Percentiles rank a stretch among this genome's conserved stretches.
phyloP scores from a whole-genome alignment of 2,888 invertebrate genomes.

The Argynnis bischoffii region DNA sequence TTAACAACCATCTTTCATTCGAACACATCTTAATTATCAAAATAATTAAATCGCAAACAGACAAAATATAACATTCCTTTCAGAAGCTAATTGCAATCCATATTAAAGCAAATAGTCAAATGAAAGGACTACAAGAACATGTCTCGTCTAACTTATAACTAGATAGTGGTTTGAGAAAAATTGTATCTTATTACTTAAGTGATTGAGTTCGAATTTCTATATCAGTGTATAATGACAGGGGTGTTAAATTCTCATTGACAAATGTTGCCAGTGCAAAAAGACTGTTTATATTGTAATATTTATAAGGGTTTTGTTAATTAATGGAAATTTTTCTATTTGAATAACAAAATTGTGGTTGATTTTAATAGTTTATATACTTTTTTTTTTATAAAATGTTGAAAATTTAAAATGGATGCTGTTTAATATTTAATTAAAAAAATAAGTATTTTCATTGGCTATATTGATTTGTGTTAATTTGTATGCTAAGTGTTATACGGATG shows the following conservation, averaged over 20 bases:
- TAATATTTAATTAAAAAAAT: no score
- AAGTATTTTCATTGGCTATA: no score
- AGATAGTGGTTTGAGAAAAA: background rate
- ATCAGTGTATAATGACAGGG: constrained; percentile 55
- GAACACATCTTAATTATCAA: constrained; percentile 36
- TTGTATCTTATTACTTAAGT: background rate
- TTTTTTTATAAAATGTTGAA: no score
- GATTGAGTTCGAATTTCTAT: constrained; percentile 3
- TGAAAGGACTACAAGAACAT: constrained; percentile 52
- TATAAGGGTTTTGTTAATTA: constrained; percentile 6
- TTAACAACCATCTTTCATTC: constrained; percentile 11
- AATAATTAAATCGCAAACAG: constrained; percentile 35
- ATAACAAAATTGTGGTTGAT: no score
- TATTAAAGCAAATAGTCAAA: constrained; percentile 61
- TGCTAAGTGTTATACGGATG: no score
- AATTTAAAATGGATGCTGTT: no score
- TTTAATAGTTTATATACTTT: no score
- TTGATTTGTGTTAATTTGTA: no score
- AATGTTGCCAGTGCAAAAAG: constrained; percentile 48
- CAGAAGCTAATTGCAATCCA: constrained; percentile 67
- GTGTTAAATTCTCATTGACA: constrained; percentile 72
- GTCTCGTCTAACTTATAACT: constrained; percentile 32
- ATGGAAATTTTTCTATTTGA: background rate
- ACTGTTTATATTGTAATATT: constrained; percentile 38
- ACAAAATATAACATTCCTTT: constrained; percentile 38